Evolutionary conservation across 2,797 vertebrate species (phyloP), one percentile per base, ranked within the genome.

Genomic region (Emydoidea blandingii): DNA sequence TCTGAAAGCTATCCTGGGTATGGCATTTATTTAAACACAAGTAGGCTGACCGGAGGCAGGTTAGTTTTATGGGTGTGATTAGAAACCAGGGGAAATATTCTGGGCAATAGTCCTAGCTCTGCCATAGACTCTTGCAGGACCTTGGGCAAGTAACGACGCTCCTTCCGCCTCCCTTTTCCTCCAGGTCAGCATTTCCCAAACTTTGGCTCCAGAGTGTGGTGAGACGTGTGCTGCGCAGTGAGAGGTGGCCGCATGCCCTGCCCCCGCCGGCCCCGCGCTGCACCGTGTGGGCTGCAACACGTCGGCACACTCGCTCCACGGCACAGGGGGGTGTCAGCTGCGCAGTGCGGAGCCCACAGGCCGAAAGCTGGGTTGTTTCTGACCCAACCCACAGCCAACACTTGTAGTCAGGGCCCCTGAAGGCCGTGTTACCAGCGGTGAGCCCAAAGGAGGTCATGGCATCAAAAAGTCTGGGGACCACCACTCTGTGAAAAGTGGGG

Each of bases 221-320:
- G 62, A 19, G 62, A 18, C 7, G n/a, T 6, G 34, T 68, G 34
- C 62, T n/a, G 16, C 1, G 18, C 34, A 37, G 65, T 11, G n/a
- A 37, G 18, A 68, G 14, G 21, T 3, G 18, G 65, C 18, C 11
- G 34, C 16, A 1, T 5, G 19, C 19, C 18, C 65, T 37, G n/a
- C 9, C 11, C n/a, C 65, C 9, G 8, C n/a, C 5, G 19, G 65
- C 57, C 29, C 57, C 29, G 15, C 12, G 6, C 34, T 65, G 59
- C 31, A 6, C 62, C 1, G 62, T 34, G 31, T 14, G 12, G 5
- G 34, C 62, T n/a, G 31, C 2, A 8, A 68, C 18, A 10, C 34
- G 8, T n/a, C 1, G 8, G 2, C 34, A n/a, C 19, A 23, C 8
- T n/a, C 19, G 5, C n/a, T 37, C 65, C 62, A 23, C 5, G 19